Conservation (phyloP, 2,113 vertebrate species). For the Xenotilapia longispinis region DNA sequence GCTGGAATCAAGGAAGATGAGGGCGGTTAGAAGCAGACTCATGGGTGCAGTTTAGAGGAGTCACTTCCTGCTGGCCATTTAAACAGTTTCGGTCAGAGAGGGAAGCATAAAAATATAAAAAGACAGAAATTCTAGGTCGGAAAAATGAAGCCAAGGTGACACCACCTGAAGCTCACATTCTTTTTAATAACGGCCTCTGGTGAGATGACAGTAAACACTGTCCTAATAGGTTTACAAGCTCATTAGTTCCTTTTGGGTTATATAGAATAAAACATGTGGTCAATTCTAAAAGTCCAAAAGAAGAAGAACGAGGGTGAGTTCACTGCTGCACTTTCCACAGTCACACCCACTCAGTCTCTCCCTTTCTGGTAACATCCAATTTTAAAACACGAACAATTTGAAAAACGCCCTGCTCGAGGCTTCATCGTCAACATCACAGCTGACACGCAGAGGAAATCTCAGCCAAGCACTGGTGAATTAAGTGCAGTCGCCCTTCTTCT, state of each 20-base stretch:
- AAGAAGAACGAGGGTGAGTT: background rate
- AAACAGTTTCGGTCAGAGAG: fast-evolving
- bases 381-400: background rate
- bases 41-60: background rate
- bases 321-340: background rate
- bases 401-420: background rate
- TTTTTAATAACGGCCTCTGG: background rate
- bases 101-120: background rate
- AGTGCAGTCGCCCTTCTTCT: background rate
- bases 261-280: background rate
- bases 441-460: background rate
- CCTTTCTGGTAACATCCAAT: background rate
- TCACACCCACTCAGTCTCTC: background rate
- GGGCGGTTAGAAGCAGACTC: fast-evolving
- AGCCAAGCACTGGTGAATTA: background rate
- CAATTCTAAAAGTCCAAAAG: background rate
- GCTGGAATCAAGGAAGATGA: fast-evolving
- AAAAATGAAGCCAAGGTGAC: fast-evolving
- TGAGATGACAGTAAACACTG: background rate
- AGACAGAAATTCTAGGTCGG: fast-evolving
- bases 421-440: background rate
- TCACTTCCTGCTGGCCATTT: background rate
- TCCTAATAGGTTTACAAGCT: background rate
- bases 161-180: fast-evolving
- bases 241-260: background rate